Base-by-base conservation (phyloP, 2,888 invertebrate genomes). In the Ophraella communa region DNA sequence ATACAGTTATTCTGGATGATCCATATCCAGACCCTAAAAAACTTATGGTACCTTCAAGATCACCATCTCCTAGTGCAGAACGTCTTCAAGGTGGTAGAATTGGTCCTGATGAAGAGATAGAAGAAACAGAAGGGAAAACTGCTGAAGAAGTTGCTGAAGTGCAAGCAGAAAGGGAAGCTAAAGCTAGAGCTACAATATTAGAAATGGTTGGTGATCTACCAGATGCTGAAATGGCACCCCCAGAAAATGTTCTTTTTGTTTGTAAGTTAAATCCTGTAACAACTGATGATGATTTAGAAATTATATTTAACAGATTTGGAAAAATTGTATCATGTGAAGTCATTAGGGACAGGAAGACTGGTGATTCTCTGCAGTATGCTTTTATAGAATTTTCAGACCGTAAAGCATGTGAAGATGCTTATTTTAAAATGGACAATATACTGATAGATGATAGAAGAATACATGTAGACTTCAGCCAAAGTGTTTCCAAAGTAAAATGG, bases 351-450 rank as follows among this genome's bases (percentile, higher is more conserved):
- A 90, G 92, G 71, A 92, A 94, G 77, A 90, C 92, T 1, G 93
- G 92, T 0, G 96, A 98, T 80, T 99, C 98, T 0, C 84, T 99
- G 61, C 99, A 99, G 78, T 99, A 99, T 83, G 98, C 98, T 0
- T 99, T 99, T 80, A 94, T 99, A 63, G 99, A 99, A 82, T 99
- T 98, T 85, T 93, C 92, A 67, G 91, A 96, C 57, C 88, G 90
- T 70, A 93, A 94, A 76, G 87, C 94, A 0, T 99, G 99, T 83
- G 99, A 99, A 84, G 93, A 94, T 74, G 99, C 99, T 0, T 99
- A 95, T 82, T 97, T 99, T 78, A 99, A 99, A 85, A 99, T 99
- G 99, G 98, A 98, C 80, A 99, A 99, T 85, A 98, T 99, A 0
- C 84, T 99, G 4, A 99, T 99, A 75, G 99, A 99, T 83, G 99